Base-by-base conservation (phyloP, 2,797 vertebrate genomes). In the Spea hammondii region DNA sequence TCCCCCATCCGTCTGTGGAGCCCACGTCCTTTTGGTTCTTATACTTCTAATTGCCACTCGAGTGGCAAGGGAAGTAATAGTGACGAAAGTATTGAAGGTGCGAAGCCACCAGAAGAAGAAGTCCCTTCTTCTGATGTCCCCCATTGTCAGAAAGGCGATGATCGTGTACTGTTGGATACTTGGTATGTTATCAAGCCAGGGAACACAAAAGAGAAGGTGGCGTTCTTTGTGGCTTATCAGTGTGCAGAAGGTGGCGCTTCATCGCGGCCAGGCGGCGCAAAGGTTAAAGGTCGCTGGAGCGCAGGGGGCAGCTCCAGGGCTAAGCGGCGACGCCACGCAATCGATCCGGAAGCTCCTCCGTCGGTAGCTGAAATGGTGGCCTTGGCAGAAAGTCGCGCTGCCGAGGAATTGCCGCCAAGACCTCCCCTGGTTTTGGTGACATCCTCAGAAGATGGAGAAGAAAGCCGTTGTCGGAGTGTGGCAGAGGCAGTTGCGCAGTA, bases 111-210 rank as follows among this genome's bases (percentile, higher is more conserved):
- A 13, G 94, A 92, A 0, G 95, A 97, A 86, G 96, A 95, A 85
- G 95, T 91, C 0, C 87, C 89, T 0, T 81, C 86, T 90, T 0
- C 6, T 12, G 1, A 75, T 4, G 3, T 89, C 88, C 87, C 0
- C 3, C 85, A 0, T 66, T 68, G 0, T 89, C 88, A 0, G 84
- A 83, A 0, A 84, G 87, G 32, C 14, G 96, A 98, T 48, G 95
- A 95, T 0, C 92, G 95, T 2, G 96, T 99, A 77, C 87, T 98
- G 81, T 85, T 99, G 85, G 97, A 99, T 88, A 99, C 97, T 0
- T 98, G 97, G 97, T 98, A 98, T 54, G 97, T 98, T 70, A 99
- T 99, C 85, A 99, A 99, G 66, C 97, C 97, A 0, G 97, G 97
- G 17, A 99, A 98, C 89, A 98, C 97, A 76, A 98, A 98, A 90